phyloP scores from a whole-genome alignment of 2,113 vertebrate genomes.

The Seriola rivoliana region DNA sequence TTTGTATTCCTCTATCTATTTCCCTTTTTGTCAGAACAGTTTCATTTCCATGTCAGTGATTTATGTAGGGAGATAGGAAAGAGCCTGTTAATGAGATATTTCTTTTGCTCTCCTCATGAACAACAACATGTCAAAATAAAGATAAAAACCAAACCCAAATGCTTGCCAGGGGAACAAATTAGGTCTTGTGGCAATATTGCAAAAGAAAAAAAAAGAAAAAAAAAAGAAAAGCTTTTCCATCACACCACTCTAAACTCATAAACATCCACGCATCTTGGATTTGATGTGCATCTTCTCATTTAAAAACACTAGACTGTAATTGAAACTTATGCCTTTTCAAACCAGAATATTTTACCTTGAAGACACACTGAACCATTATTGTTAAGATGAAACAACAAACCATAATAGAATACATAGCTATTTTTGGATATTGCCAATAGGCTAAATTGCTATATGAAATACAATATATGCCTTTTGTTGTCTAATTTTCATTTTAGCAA shows the following conservation, averaged over 20 bases:
- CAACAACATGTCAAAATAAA: constrained; percentile 82
- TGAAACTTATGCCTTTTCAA: constrained; percentile 52
- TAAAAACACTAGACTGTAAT: constrained; percentile 60
- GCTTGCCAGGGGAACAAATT: constrained; percentile 73
- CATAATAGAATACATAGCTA: constrained; percentile 18
- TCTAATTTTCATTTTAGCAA: neutral
- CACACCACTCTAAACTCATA: constrained; percentile 54
- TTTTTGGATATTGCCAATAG: constrained; percentile 43
- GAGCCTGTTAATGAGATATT: constrained; percentile 82
- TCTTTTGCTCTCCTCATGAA: constrained; percentile 77
- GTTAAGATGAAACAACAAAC: constrained; percentile 23
- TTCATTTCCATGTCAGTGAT: constrained; percentile 82
- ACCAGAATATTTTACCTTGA: constrained; percentile 24
- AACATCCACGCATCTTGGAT: constrained; percentile 57
- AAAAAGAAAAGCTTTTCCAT: constrained; percentile 54
- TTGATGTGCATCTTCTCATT: constrained; percentile 57
- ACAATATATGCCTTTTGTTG: neutral
- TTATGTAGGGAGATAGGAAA: constrained; percentile 78
- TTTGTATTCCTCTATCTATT: constrained; percentile 82
- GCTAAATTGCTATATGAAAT: neutral
- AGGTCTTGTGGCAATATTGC: constrained; percentile 68
- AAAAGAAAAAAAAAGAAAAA: constrained; percentile 14
- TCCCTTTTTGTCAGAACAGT: constrained; percentile 77
- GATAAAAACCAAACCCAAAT: constrained; percentile 70
- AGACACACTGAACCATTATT: constrained; percentile 16